phyloP scores from a whole-genome alignment of 2,888 invertebrate genomes.

The Troides helena region DNA sequence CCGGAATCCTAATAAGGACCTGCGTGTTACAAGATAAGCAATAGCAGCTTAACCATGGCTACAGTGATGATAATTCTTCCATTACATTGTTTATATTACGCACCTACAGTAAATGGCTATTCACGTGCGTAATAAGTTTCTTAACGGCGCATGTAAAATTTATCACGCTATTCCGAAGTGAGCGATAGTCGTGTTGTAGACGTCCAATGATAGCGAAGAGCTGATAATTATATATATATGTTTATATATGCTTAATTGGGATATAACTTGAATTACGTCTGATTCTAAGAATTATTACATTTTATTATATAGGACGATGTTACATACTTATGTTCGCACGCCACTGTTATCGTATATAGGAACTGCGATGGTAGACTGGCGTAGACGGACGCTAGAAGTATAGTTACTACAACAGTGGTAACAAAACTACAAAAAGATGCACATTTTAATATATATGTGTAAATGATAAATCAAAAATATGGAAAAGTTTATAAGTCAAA shows the following conservation, averaged over 20 bases:
- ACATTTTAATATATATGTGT: no score
- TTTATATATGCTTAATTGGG: not conserved
- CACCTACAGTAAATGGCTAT: not conserved
- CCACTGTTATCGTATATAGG: no score
- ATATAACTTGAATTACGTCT: constrained; percentile 11
- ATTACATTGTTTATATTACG: not conserved
- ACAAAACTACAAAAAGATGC: not conserved
- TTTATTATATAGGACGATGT: not conserved
- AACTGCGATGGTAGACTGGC: no score
- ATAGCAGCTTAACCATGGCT: not conserved
- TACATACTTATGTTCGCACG: no score
- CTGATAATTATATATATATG: constrained; percentile 1
- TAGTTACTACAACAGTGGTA: not conserved
- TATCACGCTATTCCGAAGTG: constrained; percentile 14
- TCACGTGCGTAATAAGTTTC: constrained; percentile 1
- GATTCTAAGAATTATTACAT: not conserved
- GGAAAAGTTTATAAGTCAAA: not conserved
- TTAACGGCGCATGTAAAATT: constrained; percentile 4
- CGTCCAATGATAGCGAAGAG: constrained; percentile 1
- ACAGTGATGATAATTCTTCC: not conserved
- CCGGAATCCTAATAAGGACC: no score
- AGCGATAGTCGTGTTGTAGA: constrained; percentile 3
- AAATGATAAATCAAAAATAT: not conserved
- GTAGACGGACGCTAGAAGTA: not conserved
- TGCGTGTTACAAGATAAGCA: no score